Base-by-base conservation (phyloP, 2,797 vertebrate species). In the Pogonophryne albipinna region DNA sequence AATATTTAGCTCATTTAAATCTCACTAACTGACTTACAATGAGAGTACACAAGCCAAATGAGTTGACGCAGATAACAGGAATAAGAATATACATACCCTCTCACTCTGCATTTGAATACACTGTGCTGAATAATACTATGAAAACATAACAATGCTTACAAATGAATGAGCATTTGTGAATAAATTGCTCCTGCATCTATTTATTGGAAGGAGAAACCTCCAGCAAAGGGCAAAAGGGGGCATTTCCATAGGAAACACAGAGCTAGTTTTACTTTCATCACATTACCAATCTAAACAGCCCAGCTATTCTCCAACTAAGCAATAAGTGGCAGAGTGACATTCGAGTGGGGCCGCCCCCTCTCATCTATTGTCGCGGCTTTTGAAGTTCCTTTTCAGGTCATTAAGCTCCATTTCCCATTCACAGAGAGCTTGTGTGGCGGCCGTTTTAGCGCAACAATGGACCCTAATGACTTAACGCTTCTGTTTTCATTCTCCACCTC, bases 391-490 rank as follows among this genome's bases (percentile, higher is more conserved):
- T 92, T 94, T 94, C 93, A 94, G 93, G 90, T 94, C 94, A 94
- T 95, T 94, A 95, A 92, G 93, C 92, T 91, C 93, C 85, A 93
- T 94, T 95, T 94, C 94, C 94, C 93, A 93, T 95, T 92, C 93
- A 94, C 85, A 88, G 86, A 89, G 90, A 88, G 91, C 92, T 93
- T 94, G 93, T 94, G 93, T 94, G 92, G 93, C 79, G 85, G 89
- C 90, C 91, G 89, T 94, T 94, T 94, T 90, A 93, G 91, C 80
- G 87, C 93, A 93, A 94, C 93, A 95, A 94, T 94, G 91, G 93
- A 78, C 87, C 91, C 91, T 95, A 95, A 95, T 94, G 92, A 95
- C 94, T 95, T 95, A 95, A 95, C 93, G 92, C 93, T 94, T 94
- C 92, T 94, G 93, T 95, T 95, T 95, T 94, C 92, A 92, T 92